A percentile compares a stretch with the other conserved stretches of the same genome.
These are phyloP conservation scores for Leptobrachium leishanense DNA, from an alignment of 2,113 vertebrate genomes.

Conservation along the genomic window DNA sequence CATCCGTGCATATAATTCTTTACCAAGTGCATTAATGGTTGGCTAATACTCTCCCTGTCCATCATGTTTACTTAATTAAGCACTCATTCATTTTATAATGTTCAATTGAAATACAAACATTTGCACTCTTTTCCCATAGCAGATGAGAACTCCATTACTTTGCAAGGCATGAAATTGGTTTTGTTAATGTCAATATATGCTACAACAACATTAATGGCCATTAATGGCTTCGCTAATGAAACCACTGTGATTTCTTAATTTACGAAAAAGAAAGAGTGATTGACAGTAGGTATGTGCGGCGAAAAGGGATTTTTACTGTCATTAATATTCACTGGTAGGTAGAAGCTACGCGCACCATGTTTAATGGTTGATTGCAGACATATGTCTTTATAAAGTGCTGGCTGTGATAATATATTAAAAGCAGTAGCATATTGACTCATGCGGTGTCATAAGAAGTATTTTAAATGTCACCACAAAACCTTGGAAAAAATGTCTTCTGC, in stretches of 20 bases:
- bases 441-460: slow-evolving; percentile 50
- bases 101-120: slow-evolving; percentile 34
- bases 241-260: slow-evolving; percentile 42
- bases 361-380: slow-evolving; percentile 56
- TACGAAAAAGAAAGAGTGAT: slow-evolving; percentile 47
- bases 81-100: slow-evolving; percentile 41
- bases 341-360: slow-evolving; percentile 56
- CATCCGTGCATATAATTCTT: neutral
- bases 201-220: slow-evolving; percentile 29
- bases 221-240: slow-evolving; percentile 43
- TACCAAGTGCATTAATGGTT: slow-evolving; percentile 5
- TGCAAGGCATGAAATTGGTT: slow-evolving; percentile 38
- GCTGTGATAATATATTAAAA: slow-evolving; percentile 59
- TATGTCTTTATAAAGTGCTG: slow-evolving; percentile 57
- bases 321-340: slow-evolving; percentile 61
- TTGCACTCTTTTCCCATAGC: neutral
- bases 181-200: slow-evolving; percentile 35
- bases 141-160: slow-evolving; percentile 25
- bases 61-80: slow-evolving; percentile 42
- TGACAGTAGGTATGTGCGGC: slow-evolving; percentile 58
- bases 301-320: slow-evolving; percentile 49
- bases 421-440: slow-evolving; percentile 51
- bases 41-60: slow-evolving; percentile 6
- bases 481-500: slow-evolving; percentile 57
- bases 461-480: slow-evolving; percentile 56